Base-by-base conservation (phyloP, 2,113 vertebrate genomes). In the Lophotis ruficrista region DNA sequence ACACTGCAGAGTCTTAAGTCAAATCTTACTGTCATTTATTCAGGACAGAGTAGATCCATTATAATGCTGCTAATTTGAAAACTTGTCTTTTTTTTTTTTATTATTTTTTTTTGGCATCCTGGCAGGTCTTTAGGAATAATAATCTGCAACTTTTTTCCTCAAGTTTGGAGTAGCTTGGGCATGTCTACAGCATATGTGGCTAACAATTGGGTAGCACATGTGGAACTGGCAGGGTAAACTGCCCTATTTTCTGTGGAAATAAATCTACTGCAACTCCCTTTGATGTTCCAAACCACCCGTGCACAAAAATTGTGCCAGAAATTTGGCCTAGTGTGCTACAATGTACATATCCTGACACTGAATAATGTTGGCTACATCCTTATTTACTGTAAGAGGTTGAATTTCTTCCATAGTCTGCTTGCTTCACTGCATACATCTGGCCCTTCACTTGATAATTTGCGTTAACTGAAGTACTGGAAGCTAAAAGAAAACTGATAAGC, bases 141-240 rank as follows among this genome's bases (percentile, higher is more conserved):
- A 61, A 45, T 38, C 43, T 66, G 25, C 7, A 50, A 57, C 15
- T 30, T 78, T 38, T 66, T 91, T 81, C 41, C 54, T 80, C 47
- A 53, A 19, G 7, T 88, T 84, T 83, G 22, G 35, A 72, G 41
- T 60, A 45, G 19, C 24, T 79, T 16, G 35, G 24, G 24, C 53
- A 24, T 23, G 30, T 31, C 82, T 68, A 45, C 30, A 56, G n/a
- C 82, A 71, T 90, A 77, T 53, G 54, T 69, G 70, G 75, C 45
- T 85, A 93, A 61, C 71, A 88, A 92, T 53, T 93, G 88, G 62
- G 53, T 48, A 83, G 66, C 82, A 83, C 31, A 70, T 83, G 88
- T 57, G 50, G 51, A 90, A 66, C 54, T 86, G 27, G 27, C 17
- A 56, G n/a, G 38, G 53, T 23, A 90, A 94, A 65, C 14, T 41